Evolutionary conservation across 2,797 vertebrate genomes (phyloP), one percentile per base, ranked within the genome.

Genomic region (Lagodon rhomboides): DNA sequence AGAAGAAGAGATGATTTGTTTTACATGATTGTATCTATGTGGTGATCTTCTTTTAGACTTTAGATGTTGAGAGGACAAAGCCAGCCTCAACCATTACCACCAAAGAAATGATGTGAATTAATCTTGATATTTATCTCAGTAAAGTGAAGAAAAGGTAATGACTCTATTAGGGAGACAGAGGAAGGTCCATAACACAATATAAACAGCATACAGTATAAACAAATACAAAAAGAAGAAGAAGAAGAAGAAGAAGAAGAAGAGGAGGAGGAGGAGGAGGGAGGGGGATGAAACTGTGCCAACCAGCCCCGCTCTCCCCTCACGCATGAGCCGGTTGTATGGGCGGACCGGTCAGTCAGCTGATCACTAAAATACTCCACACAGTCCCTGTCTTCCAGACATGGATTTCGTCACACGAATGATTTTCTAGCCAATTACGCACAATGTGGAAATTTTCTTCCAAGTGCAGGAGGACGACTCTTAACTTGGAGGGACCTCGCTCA

Each of bases 331-430:
- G 79, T 12, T 67, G 4, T 5, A 23, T 85, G 89, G 89, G 90
- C 89, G 87, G 90, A 79, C 63, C 81, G 68, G 79, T 47, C 83
- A 75, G 89, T 92, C 91, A 91, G 90, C 90, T 92, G 89, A 92
- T 73, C 46, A 49, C 79, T 88, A 6, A 80, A 89, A 84, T 61
- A 78, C 82, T 83, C 84, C 80, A 30, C 87, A 82, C 75, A 83
- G 15, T 86, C 71, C 87, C 83, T 64, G 66, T 77, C 80, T 81
- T 82, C 85, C 53, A 50, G 87, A 54, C 78, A 68, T 17, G 79
- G 41, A 22, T 77, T 77, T 79, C 80, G 74, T 89, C 88, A 85
- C 86, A 58, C 55, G 58, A 59, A 79, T 82, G 77, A 30, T 77
- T 89, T 86, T 81, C 68, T 68, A 69, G 80, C 74, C 87, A 88